Percentiles rank a stretch among this genome's conserved stretches.
These are phyloP conservation scores for Mycalesis mineus DNA, from an alignment of 2,888 invertebrate species.

Conservation along the genomic window DNA sequence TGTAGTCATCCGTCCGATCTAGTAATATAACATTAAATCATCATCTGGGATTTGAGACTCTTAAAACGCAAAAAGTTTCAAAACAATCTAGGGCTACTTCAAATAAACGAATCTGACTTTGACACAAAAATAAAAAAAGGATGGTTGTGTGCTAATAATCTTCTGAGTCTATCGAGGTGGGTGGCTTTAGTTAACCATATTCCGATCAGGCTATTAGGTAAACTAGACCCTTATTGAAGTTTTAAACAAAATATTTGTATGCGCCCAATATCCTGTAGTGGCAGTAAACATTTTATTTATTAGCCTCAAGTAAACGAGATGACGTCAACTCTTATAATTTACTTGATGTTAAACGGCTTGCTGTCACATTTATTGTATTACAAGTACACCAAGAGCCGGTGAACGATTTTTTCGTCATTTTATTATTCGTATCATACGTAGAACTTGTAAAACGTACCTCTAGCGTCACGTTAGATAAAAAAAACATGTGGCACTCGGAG, in stretches of 20 bases:
- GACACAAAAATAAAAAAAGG: too few species aligned
- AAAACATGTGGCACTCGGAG: too few species aligned
- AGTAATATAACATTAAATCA: too few species aligned
- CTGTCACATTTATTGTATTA: conserved; percentile 1
- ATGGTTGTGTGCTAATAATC: too few species aligned
- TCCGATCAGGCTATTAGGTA: neutral
- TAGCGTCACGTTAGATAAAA: neutral
- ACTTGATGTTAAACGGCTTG: conserved; percentile 1
- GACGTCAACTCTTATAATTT: conserved; percentile 3
- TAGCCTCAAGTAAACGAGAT: neutral
- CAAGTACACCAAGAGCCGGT: neutral
- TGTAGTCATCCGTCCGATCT: too few species aligned
- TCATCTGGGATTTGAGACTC: too few species aligned
- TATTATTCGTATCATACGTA: too few species aligned
- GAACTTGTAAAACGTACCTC: too few species aligned
- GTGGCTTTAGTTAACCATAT: neutral
- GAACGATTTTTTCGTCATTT: neutral
- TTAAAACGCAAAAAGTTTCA: too few species aligned
- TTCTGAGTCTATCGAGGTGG: neutral
- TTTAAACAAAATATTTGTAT: neutral
- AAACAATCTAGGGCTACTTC: too few species aligned
- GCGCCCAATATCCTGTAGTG: neutral
- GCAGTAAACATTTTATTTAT: conserved; percentile 1
- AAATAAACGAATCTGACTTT: too few species aligned
- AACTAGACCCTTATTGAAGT: neutral